These are phyloP conservation scores for Anodontia alba DNA, from an alignment of 2,888 invertebrate genomes.

Conservation along the genomic window DNA sequence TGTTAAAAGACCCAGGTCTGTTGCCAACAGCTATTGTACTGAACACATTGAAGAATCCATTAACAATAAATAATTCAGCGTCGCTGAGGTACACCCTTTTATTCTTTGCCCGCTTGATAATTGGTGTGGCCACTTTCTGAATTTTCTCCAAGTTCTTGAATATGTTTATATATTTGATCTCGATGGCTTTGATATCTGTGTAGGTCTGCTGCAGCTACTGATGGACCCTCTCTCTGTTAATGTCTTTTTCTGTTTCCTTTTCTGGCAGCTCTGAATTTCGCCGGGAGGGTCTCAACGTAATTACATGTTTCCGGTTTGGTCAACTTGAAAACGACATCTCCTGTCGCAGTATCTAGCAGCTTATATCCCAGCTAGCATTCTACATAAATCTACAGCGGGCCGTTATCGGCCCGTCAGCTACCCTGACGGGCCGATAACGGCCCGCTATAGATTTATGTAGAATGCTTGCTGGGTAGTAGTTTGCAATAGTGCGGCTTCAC, in stretches of 20 bases:
- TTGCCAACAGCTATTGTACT: slow-evolving; percentile 5
- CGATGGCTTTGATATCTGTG: not conserved
- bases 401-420: too few species aligned
- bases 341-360: not conserved
- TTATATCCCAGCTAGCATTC: too few species aligned
- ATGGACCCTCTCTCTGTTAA: not conserved
- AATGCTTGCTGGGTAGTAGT: too few species aligned
- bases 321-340: not conserved
- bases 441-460: too few species aligned
- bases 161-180: not conserved
- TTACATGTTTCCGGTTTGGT: not conserved
- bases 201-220: not conserved
- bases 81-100: not conserved
- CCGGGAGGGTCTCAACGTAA: not conserved
- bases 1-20: slow-evolving; percentile 5
- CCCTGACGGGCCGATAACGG: too few species aligned
- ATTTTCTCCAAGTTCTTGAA: slow-evolving; percentile 1
- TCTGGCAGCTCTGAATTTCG: not conserved
- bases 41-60: not conserved
- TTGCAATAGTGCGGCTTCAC: not conserved
- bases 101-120: not conserved
- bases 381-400: too few species aligned
- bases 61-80: not conserved
- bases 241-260: not conserved
- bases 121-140: not conserved